Percentiles rank a stretch among this genome's conserved stretches.
phyloP scores from a whole-genome alignment of 2,113 vertebrate genomes.

The Spea multiplicata region DNA sequence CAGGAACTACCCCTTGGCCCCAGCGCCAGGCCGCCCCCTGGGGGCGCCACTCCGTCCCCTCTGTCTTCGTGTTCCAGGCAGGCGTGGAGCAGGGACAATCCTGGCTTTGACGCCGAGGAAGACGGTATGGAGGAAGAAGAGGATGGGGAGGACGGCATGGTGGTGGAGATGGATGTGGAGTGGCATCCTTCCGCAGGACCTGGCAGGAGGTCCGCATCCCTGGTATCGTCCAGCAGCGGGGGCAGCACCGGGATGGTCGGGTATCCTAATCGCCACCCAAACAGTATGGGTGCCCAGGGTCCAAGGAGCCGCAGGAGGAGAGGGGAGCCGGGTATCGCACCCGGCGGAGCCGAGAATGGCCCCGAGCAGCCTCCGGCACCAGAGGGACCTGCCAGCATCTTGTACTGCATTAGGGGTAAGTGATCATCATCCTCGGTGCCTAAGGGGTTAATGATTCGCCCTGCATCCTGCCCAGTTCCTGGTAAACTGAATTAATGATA shows the following conservation, averaged over 20 bases:
- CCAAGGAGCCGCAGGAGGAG: slow-evolving; percentile 59
- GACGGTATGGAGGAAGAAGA: slow-evolving; percentile 60
- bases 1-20: slow-evolving; percentile 52
- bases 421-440: neutral
- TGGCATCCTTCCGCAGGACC: slow-evolving; percentile 66
- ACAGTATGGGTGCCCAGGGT: slow-evolving; percentile 62
- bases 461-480: too few relatives aligned
- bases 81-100: slow-evolving; percentile 93
- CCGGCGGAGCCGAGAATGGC: slow-evolving; percentile 62
- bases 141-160: slow-evolving; percentile 61
- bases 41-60: slow-evolving; percentile 67
- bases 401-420: slow-evolving; percentile 68
- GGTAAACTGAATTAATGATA: too few relatives aligned
- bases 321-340: slow-evolving; percentile 57
- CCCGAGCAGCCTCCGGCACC: slow-evolving; percentile 49
- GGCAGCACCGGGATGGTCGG: slow-evolving; percentile 60
- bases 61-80: slow-evolving; percentile 80
- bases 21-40: slow-evolving; percentile 50
- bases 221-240: slow-evolving; percentile 68
- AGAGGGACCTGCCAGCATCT: slow-evolving; percentile 59
- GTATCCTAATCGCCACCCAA: slow-evolving; percentile 50
- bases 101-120: slow-evolving; percentile 83
- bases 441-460: too few relatives aligned
- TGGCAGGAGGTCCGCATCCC: slow-evolving; percentile 73
- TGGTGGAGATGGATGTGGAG: slow-evolving; percentile 76